Conservation (phyloP, 2,797 vertebrate genomes). For the Sebastes trivittatus region DNA sequence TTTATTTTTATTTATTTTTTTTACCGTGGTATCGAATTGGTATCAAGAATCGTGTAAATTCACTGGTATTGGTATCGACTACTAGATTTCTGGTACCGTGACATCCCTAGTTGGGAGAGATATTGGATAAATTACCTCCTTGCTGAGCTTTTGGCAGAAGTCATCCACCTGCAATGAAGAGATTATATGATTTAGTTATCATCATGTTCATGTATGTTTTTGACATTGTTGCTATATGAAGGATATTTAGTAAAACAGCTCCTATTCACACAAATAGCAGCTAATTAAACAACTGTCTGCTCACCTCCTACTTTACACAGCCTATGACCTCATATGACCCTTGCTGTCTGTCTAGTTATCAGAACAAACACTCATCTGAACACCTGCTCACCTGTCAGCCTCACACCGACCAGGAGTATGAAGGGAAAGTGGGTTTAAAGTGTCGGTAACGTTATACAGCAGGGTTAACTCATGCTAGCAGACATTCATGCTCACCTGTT, state of each 20-base stretch:
- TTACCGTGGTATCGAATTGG: too few species aligned
- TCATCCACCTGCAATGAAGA: constrained; percentile 77
- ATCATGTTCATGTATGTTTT: neutral
- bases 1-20: too few species aligned
- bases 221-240: neutral
- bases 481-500: constrained; percentile 70
- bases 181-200: neutral
- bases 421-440: rapidly evolving
- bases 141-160: constrained; percentile 79
- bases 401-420: neutral
- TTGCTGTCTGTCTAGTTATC: neutral
- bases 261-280: neutral
- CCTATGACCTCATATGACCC: neutral
- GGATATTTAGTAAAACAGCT: neutral
- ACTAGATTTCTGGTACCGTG: too few species aligned
- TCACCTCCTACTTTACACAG: neutral
- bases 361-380: neutral
- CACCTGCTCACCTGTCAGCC: neutral
- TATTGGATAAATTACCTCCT: constrained; percentile 72
- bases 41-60: too few species aligned
- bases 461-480: neutral
- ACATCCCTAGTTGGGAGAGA: neutral
- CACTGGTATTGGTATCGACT: too few species aligned
- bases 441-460: neutral
- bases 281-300: neutral